These are phyloP conservation scores for Megaustenia siamemsis DNA, from an alignment of 2,888 invertebrate genomes.

Conservation along the genomic window DNA sequence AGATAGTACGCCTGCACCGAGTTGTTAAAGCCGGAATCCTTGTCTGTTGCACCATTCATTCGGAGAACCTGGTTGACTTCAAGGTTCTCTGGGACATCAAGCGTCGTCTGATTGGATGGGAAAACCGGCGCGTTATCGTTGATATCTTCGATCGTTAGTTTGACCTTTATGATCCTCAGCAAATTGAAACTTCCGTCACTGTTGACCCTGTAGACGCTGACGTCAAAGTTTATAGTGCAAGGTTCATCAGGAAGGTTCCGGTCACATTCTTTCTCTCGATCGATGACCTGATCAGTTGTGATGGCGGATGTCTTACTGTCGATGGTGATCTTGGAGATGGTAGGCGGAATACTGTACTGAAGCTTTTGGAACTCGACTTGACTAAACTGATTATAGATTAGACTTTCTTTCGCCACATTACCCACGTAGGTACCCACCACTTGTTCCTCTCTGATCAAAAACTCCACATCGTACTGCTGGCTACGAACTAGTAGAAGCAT, in stretches of 20 bases:
- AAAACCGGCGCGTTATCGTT: conserved; percentile 71
- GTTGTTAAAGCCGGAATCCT: conserved; percentile 64
- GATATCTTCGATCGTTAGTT: conserved; percentile 63
- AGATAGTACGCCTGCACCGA: conserved; percentile 66
- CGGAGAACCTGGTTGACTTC: conserved; percentile 62
- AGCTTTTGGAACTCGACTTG: conserved; percentile 65
- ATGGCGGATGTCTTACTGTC: conserved; percentile 65
- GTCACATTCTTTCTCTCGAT: conserved; percentile 69
- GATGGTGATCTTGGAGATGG: conserved; percentile 66
- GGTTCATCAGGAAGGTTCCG: conserved; percentile 32
- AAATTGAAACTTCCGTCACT: conserved; percentile 62
- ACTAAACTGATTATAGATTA: conserved; percentile 66
- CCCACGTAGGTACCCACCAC: conserved; percentile 60
- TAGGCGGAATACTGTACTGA: conserved; percentile 69
- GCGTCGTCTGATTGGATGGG: conserved; percentile 58
- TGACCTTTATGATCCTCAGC: conserved; percentile 67
- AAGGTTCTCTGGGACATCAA: conserved; percentile 67
- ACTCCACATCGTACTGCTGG: conserved; percentile 54
- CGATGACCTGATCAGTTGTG: conserved; percentile 63
- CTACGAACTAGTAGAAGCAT: neutral
- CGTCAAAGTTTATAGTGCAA: conserved; percentile 67
- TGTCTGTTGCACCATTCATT: conserved; percentile 67
- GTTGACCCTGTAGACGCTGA: conserved; percentile 65
- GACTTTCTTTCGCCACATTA: conserved; percentile 69
- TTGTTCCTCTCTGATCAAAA: conserved; percentile 56